Evolutionary conservation across 1,140 invertebrate genomes (phyloP).

Genomic region (Bombus breviceps): DNA sequence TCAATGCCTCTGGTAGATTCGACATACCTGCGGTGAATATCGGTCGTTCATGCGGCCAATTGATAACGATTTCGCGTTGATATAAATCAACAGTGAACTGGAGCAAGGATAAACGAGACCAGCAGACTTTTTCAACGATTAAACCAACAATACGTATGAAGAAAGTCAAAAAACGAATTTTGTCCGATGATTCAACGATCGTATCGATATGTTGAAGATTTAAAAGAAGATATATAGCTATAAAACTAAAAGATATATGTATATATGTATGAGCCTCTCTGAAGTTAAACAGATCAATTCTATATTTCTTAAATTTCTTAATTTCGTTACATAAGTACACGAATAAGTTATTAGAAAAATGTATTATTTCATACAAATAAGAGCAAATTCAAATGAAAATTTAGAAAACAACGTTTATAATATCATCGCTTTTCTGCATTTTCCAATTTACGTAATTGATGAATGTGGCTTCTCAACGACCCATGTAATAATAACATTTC

Average conservation of each 20-base stretch:
- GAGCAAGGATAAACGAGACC: neutral
- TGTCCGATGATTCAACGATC: neutral
- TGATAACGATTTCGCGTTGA: neutral
- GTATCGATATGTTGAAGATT: neutral
- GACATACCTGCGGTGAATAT: constrained; percentile 4
- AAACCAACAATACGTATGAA: neutral
- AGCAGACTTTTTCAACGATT: neutral
- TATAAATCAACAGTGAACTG: constrained; percentile 26
- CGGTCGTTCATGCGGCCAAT: constrained; percentile 10
- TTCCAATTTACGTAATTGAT: neutral
- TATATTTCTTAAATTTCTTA: neutral
- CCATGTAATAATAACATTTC: too few relatives aligned
- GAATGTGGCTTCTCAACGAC: too few relatives aligned
- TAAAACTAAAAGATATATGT: neutral
- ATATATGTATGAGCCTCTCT: neutral
- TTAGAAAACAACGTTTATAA: neutral
- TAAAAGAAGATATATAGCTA: neutral
- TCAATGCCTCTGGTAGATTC: constrained; percentile 20
- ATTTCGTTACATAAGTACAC: neutral
- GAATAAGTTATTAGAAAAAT: too few relatives aligned
- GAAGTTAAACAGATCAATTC: too few relatives aligned
- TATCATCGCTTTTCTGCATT: neutral
- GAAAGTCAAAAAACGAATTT: neutral
- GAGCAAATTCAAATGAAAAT: neutral
- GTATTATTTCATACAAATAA: too few relatives aligned